Evolutionary conservation across 2,113 vertebrate genomes (phyloP).

Genomic region (Siniperca chuatsi): DNA sequence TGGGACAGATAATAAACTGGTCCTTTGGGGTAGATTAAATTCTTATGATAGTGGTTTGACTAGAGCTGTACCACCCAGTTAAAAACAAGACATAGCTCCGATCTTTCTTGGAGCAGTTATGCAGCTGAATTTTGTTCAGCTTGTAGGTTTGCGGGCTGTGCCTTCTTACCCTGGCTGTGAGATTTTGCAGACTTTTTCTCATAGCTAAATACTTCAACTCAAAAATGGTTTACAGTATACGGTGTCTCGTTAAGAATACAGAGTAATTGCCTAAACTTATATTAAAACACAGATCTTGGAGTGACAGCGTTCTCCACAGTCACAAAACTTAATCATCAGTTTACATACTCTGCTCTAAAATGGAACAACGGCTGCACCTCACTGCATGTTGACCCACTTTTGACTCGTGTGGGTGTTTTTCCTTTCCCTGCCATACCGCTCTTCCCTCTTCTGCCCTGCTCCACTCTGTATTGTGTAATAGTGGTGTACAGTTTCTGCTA

Average conservation of each 20-base stretch:
- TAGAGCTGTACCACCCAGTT: neutral
- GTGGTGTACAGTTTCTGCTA: slow-evolving; percentile 26
- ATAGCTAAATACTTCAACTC: neutral
- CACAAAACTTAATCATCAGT: slow-evolving; percentile 6
- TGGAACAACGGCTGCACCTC: slow-evolving; percentile 13
- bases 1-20: neutral
- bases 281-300: neutral
- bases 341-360: slow-evolving; percentile 21
- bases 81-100: neutral
- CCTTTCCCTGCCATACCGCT: neutral
- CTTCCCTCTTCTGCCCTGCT: slow-evolving; percentile 24
- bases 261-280: neutral
- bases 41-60: neutral
- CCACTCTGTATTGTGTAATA: neutral
- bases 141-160: slow-evolving; percentile 2
- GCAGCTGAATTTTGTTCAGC: neutral
- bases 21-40: neutral
- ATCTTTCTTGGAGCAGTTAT: neutral
- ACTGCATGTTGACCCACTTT: slow-evolving; percentile 54
- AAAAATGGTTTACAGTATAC: neutral
- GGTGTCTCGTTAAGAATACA: neutral
- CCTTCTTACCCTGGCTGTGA: neutral
- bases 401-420: neutral
- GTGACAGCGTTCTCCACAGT: neutral
- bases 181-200: neutral